A percentile compares a stretch with the other conserved stretches of the same genome.
phyloP scores from a whole-genome alignment of 2,113 vertebrate genomes.

The Gymnorhina tibicen region DNA sequence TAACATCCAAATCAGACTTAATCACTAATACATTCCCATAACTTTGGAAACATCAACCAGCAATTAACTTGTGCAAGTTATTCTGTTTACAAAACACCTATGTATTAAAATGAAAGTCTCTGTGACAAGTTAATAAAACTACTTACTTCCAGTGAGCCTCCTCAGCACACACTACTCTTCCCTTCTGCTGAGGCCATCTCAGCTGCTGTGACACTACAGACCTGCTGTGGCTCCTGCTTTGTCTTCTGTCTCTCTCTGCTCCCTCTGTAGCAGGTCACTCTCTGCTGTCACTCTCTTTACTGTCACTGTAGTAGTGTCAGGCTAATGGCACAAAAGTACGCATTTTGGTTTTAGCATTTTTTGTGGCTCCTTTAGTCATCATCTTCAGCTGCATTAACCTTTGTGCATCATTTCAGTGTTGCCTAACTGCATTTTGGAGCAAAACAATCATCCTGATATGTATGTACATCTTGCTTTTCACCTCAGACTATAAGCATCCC shows the following conservation, averaged over 20 bases:
- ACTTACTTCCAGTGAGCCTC: background rate
- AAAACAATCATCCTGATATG: background rate
- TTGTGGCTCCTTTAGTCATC: background rate
- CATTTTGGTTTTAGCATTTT: background rate
- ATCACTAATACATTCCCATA: background rate
- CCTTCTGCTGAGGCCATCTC: background rate
- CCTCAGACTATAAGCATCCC: background rate
- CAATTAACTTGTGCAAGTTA: background rate
- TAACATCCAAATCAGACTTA: background rate
- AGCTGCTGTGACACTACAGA: background rate
- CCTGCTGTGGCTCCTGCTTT: background rate
- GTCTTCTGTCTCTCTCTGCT: background rate
- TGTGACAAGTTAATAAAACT: background rate
- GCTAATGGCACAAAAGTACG: background rate
- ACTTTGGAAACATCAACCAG: background rate
- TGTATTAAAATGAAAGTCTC: background rate
- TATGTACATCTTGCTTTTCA: background rate
- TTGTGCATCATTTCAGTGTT: background rate
- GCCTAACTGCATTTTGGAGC: background rate
- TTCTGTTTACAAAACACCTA: background rate
- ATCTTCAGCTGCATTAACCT: background rate
- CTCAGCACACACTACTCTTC: background rate
- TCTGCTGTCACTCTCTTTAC: background rate
- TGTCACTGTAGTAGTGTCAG: background rate
- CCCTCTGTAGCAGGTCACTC: background rate